Conservation (phyloP, 2,888 invertebrate species). For the Erannis defoliaria region DNA sequence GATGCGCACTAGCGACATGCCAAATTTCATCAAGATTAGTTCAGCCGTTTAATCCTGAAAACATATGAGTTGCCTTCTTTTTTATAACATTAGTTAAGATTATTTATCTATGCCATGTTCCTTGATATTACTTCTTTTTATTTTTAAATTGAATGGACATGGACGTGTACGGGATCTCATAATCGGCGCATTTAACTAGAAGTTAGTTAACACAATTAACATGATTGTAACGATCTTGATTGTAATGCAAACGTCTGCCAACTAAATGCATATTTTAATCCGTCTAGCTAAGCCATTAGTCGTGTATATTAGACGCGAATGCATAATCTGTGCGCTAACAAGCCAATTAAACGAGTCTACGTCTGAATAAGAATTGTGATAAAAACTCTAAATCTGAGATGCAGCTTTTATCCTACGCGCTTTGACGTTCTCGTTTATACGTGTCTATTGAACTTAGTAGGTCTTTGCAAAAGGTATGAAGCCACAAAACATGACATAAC, state of each 20-base stretch:
- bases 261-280: slow-evolving; percentile 34
- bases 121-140: too few relatives aligned
- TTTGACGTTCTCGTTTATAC: not conserved
- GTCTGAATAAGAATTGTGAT: slow-evolving; percentile 17
- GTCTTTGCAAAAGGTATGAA: too few relatives aligned
- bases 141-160: too few relatives aligned
- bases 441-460: too few relatives aligned
- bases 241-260: slow-evolving; percentile 28
- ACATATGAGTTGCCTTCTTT: too few relatives aligned
- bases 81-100: too few relatives aligned
- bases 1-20: too few relatives aligned
- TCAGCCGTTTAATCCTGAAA: too few relatives aligned
- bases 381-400: not conserved
- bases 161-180: not conserved
- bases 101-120: too few relatives aligned
- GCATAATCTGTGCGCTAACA: slow-evolving; percentile 45
- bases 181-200: not conserved
- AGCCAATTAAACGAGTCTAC: slow-evolving; percentile 46
- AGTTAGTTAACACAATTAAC: slow-evolving; percentile 11
- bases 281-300: slow-evolving; percentile 27
- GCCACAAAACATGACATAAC: too few relatives aligned
- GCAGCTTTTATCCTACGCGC: not conserved
- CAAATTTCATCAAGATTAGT: too few relatives aligned
- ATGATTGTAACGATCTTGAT: slow-evolving; percentile 12
- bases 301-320: slow-evolving; percentile 28